A percentile compares a stretch with the other conserved stretches of the same genome.
phyloP scores from a whole-genome alignment of 92 coral and sea anemone species.

The Zoanthus gigantus region DNA sequence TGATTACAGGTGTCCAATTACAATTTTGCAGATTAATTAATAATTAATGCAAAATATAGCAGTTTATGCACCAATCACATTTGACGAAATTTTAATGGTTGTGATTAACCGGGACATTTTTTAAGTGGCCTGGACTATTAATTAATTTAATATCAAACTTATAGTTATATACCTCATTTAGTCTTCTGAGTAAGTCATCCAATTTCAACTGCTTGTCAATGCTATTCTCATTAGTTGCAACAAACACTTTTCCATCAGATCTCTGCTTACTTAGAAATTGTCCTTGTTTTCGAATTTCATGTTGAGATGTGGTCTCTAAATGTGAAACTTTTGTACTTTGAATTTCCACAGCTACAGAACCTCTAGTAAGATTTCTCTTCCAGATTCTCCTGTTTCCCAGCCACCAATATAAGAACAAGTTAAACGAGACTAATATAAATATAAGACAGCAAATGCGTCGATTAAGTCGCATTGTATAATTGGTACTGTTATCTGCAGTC shows the following conservation, averaged over 20 bases:
- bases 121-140: no score
- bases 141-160: no score
- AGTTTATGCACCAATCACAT: no score
- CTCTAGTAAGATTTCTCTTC: background rate
- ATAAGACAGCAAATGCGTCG: background rate
- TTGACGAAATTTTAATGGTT: no score
- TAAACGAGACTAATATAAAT: background rate
- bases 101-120: no score
- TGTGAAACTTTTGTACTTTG: background rate
- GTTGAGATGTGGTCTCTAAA: background rate
- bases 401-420: slow-evolving; percentile 1
- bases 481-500: background rate
- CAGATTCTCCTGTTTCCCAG: background rate
- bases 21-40: no score
- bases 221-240: background rate
- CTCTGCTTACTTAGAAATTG: background rate
- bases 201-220: background rate
- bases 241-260: no score
- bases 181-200: background rate
- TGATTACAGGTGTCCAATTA: no score
- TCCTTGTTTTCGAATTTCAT: background rate
- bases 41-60: no score
- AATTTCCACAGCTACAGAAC: background rate
- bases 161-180: background rate
- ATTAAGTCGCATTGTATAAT: background rate